Evolutionary conservation across 2,797 vertebrate genomes (phyloP).

Genomic region (Anguilla marmorata): DNA sequence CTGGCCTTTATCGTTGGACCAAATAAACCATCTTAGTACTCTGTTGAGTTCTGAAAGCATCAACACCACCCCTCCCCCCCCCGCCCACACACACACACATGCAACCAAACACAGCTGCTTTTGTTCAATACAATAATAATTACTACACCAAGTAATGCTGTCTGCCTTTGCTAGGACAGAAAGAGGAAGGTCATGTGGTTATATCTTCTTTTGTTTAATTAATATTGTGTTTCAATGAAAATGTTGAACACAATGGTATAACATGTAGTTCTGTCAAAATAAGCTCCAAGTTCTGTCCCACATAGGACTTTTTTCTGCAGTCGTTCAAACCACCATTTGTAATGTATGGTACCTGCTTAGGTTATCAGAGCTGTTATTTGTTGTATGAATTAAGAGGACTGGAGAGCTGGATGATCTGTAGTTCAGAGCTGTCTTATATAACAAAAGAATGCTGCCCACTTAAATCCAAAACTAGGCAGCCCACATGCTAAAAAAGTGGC

Average conservation of each 20-base stretch:
- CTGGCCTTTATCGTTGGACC: not conserved
- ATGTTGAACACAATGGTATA: not conserved
- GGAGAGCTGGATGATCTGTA: not conserved
- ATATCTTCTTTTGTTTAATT: not conserved
- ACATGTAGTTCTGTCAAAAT: not conserved
- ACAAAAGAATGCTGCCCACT: not conserved
- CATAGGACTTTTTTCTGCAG: not conserved
- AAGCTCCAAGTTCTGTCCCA: not conserved
- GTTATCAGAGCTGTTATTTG: not conserved
- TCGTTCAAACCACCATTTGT: too few relatives aligned
- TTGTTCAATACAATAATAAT: not conserved
- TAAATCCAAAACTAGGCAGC: not conserved
- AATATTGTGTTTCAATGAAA: not conserved
- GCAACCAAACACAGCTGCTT: not conserved
- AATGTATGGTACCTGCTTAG: too few relatives aligned
- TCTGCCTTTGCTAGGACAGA: not conserved
- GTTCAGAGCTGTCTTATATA: constrained; percentile 5
- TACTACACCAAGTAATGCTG: not conserved
- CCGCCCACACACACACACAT: not conserved
- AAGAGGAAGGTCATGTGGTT: not conserved
- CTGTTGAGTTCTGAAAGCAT: not conserved
- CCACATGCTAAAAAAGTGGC: constrained; percentile 16
- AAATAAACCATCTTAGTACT: not conserved
- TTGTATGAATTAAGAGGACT: not conserved
- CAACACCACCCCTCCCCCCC: not conserved